Percentiles rank a stretch among this genome's conserved stretches.
Conservation (phyloP, 1,140 invertebrate species). For the Nephila pilipes region DNA sequence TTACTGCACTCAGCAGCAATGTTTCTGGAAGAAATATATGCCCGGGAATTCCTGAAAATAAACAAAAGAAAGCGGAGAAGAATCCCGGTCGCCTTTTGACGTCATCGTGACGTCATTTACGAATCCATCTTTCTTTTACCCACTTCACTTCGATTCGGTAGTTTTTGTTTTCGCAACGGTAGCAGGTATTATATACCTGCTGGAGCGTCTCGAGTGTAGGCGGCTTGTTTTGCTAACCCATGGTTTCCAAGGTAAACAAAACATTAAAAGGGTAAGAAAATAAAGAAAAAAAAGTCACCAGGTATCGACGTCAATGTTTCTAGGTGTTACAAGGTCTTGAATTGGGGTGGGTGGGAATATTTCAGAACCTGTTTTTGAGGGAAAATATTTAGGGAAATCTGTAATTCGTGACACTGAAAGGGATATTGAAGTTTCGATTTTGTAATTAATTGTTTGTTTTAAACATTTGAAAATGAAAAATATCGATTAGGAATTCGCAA, state of each 20-base stretch:
- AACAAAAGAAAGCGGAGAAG: neutral
- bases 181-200: conserved; percentile 64
- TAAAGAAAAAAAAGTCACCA: conserved; percentile 47
- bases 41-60: conserved; percentile 33
- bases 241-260: conserved; percentile 76
- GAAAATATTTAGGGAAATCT: neutral
- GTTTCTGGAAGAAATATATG: neutral
- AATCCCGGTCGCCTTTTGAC: conserved; percentile 67
- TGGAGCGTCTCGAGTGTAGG: conserved; percentile 55
- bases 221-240: conserved; percentile 71
- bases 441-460: neutral
- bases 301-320: conserved; percentile 71
- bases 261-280: conserved; percentile 50
- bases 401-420: neutral
- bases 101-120: conserved; percentile 63
- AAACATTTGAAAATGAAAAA: neutral
- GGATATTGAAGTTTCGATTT: neutral
- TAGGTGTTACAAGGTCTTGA: conserved; percentile 40
- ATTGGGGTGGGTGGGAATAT: neutral
- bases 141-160: conserved; percentile 64
- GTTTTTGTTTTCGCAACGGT: conserved; percentile 73
- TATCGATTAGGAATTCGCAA: no score
- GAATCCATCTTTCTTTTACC: conserved; percentile 18
- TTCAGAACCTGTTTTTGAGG: neutral
- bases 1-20: neutral